Conservation (phyloP, 2,797 vertebrate genomes). For the Paramormyrops hopkinsi region DNA sequence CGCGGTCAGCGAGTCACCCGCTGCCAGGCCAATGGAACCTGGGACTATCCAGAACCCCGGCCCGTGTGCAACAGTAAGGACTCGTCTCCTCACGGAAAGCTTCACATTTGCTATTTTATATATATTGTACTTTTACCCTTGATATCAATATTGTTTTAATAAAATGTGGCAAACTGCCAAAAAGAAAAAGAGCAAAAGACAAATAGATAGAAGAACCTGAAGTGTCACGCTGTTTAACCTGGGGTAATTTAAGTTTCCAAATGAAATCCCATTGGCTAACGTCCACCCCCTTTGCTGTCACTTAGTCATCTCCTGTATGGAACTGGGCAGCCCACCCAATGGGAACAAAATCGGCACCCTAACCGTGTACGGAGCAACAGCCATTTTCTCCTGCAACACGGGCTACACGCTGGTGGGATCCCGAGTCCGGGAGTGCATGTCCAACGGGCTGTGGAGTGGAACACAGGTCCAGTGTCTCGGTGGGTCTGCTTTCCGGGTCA, state of each 20-base stretch:
- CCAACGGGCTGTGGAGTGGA: conserved; percentile 96
- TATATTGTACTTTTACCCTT: background rate
- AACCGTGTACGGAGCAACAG: conserved; percentile 85
- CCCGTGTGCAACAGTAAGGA: conserved; percentile 86
- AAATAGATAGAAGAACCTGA: background rate
- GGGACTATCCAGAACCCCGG: conserved; percentile 81
- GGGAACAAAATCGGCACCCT: conserved; percentile 94
- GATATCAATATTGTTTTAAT: background rate
- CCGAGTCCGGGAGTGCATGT: conserved; percentile 89
- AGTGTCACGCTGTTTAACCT: background rate
- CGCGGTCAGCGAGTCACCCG: conserved; percentile 82
- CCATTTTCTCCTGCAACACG: conserved; percentile 97
- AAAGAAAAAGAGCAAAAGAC: background rate
- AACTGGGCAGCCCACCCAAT: conserved; percentile 82
- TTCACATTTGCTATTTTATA: background rate
- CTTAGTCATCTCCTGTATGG: conserved; percentile 91
- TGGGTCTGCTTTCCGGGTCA: conserved; percentile 48
- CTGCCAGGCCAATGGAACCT: conserved; percentile 83
- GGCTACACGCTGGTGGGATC: conserved; percentile 95
- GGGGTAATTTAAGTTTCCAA: background rate
- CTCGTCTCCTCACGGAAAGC: background rate
- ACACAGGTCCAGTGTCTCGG: conserved; percentile 86
- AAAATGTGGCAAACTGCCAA: background rate
- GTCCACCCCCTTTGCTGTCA: background rate
- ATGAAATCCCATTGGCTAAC: background rate